Base-by-base conservation (phyloP, 2,888 invertebrate species). In the Mimas tiliae region DNA sequence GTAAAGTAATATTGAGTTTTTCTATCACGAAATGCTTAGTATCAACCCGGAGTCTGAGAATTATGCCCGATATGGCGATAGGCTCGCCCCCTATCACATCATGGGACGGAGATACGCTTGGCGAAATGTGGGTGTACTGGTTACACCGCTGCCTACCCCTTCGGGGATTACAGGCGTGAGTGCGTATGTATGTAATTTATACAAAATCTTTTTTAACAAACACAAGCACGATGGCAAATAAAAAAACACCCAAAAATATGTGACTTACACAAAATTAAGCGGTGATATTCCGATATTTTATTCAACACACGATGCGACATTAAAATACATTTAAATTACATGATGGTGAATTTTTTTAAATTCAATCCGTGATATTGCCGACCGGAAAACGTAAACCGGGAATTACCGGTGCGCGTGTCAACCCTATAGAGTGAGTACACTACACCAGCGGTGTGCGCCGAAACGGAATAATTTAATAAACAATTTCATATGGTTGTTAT, bases 401-500 rank as follows among this genome's bases (percentile, higher is more conserved):
- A 50, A 64, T 64, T 53, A 47, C 53, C 33, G 64, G 53, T 55
- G 53, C 45, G 45, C 64, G 53, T 55, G 53, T 27, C 53, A 53
- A 53, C n/a, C 64, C 64, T 53, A 27, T 8, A 38, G 27, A 16
- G 50, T 45, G 50, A 8, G 50, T 16, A n/a, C 55, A 58, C 45
- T 53, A 53, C 19, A 47, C 53, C 63, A 34, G 33, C 34, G 47
- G 21, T 34, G 62, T 50, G 62, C 50, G 19, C 50, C 65, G 42
- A 50, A 50, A 19, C 27, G 62, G 65, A 65, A 65, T 65, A 65
- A 65, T 62, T 65, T 65, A 65, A 65, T 64, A 64, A 64, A 64
- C 64, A 64, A 64, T 64, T 64, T 64, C 64, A 47, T 64, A 64
- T 47, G 53, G 45, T 64, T 64, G 53, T 64, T 55, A 64, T 64